Conservation (phyloP, 2,888 invertebrate species). For the Pycnomerus fuliginosus region DNA sequence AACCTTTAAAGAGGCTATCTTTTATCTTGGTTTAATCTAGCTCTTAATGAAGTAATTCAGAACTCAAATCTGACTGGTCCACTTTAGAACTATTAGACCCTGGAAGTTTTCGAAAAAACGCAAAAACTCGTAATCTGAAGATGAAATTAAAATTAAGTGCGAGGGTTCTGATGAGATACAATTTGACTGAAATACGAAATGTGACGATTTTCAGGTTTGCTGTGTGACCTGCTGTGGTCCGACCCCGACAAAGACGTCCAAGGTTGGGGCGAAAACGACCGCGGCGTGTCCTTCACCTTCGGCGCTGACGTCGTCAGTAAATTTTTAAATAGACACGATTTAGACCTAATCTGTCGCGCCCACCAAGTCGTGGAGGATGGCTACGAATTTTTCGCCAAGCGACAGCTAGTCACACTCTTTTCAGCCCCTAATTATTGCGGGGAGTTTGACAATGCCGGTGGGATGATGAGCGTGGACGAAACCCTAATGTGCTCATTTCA, state of each 20-base stretch:
- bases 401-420: constrained; percentile 96
- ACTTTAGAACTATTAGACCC: too few relatives aligned
- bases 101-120: too few relatives aligned
- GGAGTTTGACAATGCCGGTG: constrained; percentile 98
- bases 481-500: constrained; percentile 99
- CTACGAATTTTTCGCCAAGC: constrained; percentile 98
- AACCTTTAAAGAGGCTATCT: too few relatives aligned
- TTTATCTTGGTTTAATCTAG: too few relatives aligned
- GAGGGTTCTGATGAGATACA: too few relatives aligned
- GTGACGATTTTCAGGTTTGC: constrained; percentile 74
- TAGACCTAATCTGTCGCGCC: constrained; percentile 96
- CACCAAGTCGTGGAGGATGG: constrained; percentile 99
- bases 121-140: too few relatives aligned
- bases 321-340: constrained; percentile 93
- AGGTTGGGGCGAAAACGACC: constrained; percentile 97
- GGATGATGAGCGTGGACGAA: constrained; percentile 99
- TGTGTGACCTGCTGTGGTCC: constrained; percentile 97
- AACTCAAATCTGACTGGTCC: too few relatives aligned
- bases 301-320: constrained; percentile 97
- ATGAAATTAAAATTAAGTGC: too few relatives aligned
- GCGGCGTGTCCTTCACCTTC: constrained; percentile 97
- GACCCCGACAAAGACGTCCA: constrained; percentile 91
- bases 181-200: too few relatives aligned
- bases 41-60: too few relatives aligned
- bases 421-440: constrained; percentile 98